Base-by-base conservation (phyloP, 1,140 invertebrate genomes). In the Bicyclus anynana region DNA sequence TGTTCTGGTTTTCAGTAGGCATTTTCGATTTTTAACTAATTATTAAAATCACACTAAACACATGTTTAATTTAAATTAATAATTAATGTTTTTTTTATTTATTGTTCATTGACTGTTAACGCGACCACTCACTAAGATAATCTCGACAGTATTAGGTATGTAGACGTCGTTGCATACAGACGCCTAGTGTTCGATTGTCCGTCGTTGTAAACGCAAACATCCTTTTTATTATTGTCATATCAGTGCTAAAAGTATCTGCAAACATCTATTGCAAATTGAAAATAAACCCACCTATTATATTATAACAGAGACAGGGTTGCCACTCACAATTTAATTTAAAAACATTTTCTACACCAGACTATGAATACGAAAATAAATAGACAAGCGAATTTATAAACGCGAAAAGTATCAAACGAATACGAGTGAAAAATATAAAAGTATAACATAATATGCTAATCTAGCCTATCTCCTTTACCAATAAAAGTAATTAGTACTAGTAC, bases 161-260 rank as follows among this genome's bases (percentile, higher is more conserved):
- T 42, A 53, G 26, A 35, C 49, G 74, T 58, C 69, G 55, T 47
- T 52, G 50, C 40, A 23, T 65, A 42, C 44, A 44, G 47, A 52
- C 14, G 59, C 65, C 67, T 65, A 61, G 56, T 59, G 67, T 58
- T 48, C 74, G 72, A 78, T 82, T 82, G 80, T 82, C 71, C 67
- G 62, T 23, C 51, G 58, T 56, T 67, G 55, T 69, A 69, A 74
- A 65, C 70, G 65, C 68, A 77, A 77, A 76, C 72, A 74, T 68
- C 65, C 77, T 74, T 74, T 44, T 76, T 77, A 73, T 80, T 77
- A 73, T 80, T 77, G 72, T 66, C 66, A 74, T 79, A 77, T 75
- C 72, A 72, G 61, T 72, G 62, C 69, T 71, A 80, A 74, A 78
- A 47, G 5, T 47, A 54, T 60, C 51, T 53, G 18, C 48, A 56